Conservation (phyloP, 2,797 vertebrate genomes). For the Poecilia velifera region DNA sequence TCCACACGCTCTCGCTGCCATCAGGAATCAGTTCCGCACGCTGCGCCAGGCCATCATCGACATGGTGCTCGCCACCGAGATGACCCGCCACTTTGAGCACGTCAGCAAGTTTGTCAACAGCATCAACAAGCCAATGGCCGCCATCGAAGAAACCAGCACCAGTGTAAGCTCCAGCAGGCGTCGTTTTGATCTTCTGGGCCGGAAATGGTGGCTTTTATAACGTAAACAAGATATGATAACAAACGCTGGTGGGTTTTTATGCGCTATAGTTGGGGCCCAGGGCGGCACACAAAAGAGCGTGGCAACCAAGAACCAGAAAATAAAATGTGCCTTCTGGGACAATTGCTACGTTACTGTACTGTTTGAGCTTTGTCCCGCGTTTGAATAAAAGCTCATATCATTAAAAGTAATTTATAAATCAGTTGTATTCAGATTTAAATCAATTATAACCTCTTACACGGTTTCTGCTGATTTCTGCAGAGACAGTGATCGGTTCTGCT, state of each 20-base stretch:
- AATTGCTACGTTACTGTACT: not conserved
- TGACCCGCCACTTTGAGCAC: constrained; percentile 98
- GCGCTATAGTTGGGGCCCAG: not conserved
- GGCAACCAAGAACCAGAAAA: not conserved
- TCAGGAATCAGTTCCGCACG: constrained; percentile 93
- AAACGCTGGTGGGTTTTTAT: not conserved
- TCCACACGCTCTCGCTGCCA: not conserved
- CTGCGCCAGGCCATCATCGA: constrained; percentile 95
- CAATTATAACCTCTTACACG: not conserved
- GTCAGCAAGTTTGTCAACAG: constrained; percentile 98
- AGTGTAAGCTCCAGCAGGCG: constrained; percentile 48
- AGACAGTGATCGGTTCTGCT: not conserved
- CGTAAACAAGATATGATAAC: not conserved
- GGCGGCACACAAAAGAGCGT: not conserved
- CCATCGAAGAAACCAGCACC: constrained; percentile 80
- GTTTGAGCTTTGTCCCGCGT: not conserved
- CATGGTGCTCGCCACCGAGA: constrained; percentile 98
- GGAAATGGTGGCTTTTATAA: not conserved
- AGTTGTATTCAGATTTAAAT: not conserved
- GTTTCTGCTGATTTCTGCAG: not conserved
- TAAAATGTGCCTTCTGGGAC: not conserved
- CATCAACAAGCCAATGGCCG: constrained; percentile 93
- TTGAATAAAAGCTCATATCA: not conserved
- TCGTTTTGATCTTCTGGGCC: not conserved
- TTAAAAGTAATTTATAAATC: not conserved